A percentile compares a stretch with the other conserved stretches of the same genome.
Evolutionary conservation across 2,113 vertebrate species (phyloP).

Genomic region (Callipepla squamata): DNA sequence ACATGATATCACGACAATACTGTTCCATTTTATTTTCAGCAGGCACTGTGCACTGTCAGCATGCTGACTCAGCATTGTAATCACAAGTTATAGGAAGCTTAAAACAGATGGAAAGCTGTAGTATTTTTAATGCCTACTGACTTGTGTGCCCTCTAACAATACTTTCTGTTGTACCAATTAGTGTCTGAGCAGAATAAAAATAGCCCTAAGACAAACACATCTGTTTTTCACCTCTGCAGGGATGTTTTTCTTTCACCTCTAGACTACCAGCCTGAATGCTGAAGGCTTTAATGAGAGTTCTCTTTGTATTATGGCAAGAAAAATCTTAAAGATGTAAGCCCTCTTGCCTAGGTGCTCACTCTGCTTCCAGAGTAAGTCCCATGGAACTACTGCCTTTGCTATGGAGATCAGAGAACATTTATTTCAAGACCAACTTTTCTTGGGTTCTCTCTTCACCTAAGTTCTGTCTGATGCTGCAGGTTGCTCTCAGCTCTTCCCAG

Average conservation of each 20-base stretch:
- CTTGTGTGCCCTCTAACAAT: not conserved
- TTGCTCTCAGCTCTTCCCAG: not conserved
- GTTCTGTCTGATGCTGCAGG: not conserved
- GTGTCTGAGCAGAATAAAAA: not conserved
- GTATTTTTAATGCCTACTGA: not conserved
- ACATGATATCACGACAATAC: not conserved
- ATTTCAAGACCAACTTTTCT: not conserved
- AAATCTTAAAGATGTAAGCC: not conserved
- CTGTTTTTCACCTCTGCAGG: not conserved
- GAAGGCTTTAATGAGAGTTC: not conserved
- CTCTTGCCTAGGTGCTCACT: accelerated
- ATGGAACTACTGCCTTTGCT: not conserved
- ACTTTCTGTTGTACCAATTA: not conserved
- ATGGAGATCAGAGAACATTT: not conserved
- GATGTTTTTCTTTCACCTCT: not conserved
- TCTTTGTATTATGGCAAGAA: not conserved
- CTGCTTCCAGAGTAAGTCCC: not conserved
- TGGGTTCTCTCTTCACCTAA: not conserved
- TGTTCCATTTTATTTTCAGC: not conserved
- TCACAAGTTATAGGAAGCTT: not conserved
- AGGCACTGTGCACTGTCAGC: not conserved
- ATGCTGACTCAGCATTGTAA: constrained; percentile 11
- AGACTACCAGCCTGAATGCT: not conserved
- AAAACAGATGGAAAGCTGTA: not conserved
- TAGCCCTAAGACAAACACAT: not conserved